phyloP scores from a whole-genome alignment of 2,113 vertebrate genomes.

The Halichoerus grypus region DNA sequence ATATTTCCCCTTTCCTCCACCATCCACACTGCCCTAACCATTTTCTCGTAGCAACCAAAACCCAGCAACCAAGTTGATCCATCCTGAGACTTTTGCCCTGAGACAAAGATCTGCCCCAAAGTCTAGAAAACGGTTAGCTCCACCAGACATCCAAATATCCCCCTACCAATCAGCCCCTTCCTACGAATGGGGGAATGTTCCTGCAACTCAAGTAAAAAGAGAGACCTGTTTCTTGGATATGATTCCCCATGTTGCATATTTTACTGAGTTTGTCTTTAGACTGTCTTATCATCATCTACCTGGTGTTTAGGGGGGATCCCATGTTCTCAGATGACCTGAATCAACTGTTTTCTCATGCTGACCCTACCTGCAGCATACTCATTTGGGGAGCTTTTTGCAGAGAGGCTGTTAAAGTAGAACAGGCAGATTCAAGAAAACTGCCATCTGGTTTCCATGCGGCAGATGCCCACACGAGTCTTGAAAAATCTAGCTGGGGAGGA shows the following conservation, averaged over 20 bases:
- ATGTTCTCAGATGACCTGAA: background rate
- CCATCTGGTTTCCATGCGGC: constrained; percentile 75
- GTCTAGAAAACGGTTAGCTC: background rate
- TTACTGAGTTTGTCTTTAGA: background rate
- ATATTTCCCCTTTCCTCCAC: background rate
- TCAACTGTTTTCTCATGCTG: background rate
- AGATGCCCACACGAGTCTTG: constrained; percentile 78
- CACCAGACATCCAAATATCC: background rate
- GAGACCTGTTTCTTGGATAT: background rate
- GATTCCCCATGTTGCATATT: background rate
- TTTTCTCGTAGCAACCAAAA: constrained; percentile 41
- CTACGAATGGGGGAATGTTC: background rate
- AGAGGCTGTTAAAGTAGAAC: constrained; percentile 68
- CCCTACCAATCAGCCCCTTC: background rate
- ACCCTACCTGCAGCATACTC: constrained; percentile 32
- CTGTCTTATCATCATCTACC: background rate
- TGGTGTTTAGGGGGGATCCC: background rate
- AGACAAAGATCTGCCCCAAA: background rate
- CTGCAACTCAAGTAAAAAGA: background rate
- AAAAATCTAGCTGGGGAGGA: constrained; percentile 74
- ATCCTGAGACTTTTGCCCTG: constrained; percentile 16
- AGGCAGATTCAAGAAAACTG: constrained; percentile 66
- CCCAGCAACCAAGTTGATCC: background rate
- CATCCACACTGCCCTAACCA: background rate
- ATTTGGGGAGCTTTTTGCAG: constrained; percentile 46